Base-by-base conservation (phyloP, 2,113 vertebrate species). In the Leucopsar rothschildi region DNA sequence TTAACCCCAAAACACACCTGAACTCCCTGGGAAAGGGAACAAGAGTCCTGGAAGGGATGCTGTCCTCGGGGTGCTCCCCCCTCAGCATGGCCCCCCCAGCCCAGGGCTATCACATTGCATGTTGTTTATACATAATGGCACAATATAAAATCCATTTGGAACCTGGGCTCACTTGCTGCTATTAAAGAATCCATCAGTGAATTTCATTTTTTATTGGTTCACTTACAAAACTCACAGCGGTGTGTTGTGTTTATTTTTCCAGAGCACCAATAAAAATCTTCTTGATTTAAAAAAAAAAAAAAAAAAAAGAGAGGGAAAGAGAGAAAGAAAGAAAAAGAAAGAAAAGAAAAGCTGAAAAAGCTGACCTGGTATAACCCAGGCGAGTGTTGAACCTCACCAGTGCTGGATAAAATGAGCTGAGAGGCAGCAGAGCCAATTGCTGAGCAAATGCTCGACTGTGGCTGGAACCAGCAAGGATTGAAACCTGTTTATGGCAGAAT, bases 241-340 rank as follows among this genome's bases (percentile, higher is more conserved):
- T 18, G n/a, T 28, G 56, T 84, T 53, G 39, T 35, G 16, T 92
- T 97, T 96, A 70, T 90, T 93, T 89, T 92, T 92, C 88, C 90
- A 95, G 57, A 92, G 80, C 61, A n/a, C 78, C 85, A 96, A 94
- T 95, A 93, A 93, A 95, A 96, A 39, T 6, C 57, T 92, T 94
- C 93, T 85, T 93, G 88, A 95, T 94, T 86, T 18, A 76, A 91
- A 90, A 90, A 35, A 75, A 91, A 88, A 89, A 33, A 35, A 45
- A 47, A 49, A 65, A 53, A 16, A 8, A 57, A 60, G 40, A 49
- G 52, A 49, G 9, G 5, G 71, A 69, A 16, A 79, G n/a, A 77
- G 15, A 73, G 60, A 84, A 29, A 66, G 31, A 57, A 65, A 63
- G 56, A 69, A 50, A 50, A 45, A 73, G 40, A 49, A 52, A 75